Evolutionary conservation across 2,113 vertebrate species (phyloP), one percentile per base, ranked within the genome.

Genomic region (Semnornis frantzii): DNA sequence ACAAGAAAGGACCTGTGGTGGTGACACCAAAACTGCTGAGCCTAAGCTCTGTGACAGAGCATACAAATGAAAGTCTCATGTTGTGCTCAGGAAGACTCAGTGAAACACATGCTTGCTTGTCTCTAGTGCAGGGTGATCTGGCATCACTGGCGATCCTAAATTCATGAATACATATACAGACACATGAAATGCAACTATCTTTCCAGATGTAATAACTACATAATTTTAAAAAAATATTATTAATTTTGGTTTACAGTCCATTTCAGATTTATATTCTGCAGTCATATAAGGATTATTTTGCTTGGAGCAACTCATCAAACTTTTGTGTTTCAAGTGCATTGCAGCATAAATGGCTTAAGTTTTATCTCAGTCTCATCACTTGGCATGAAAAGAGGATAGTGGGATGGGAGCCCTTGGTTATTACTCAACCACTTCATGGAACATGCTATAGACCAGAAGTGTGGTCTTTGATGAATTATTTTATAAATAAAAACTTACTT

Each of bases 401-500:
- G 1, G 30, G 69, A 85, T 19, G 23, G 33, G 25, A 86, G 24
- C 31, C 25, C 44, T 74, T 6, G 16, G 31, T 59, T 65, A 20
- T 68, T 81, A 70, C 60, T 89, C 62, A 92, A 30, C 14, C 48
- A 42, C 15, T 90, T 64, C 21, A 82, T 8, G 33, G 44, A 82
- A 71, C 23, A 73, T 6, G 31, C 58, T 75, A 44, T 64, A 88
- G 50, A 80, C 4, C n/a, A 85, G 34, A 82, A 90, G 11, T 0
- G 4, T 24, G 31, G 57, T 46, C 46, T 89, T 76, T 70, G 55
- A 75, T 50, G 39, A 59, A 72, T 23, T 85, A 73, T 8, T 83
- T 70, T 76, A 69, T 74, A 82, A 94, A 52, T 42, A 71, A n/a
- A n/a, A n/a, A n/a, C 44, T 68, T 31, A 66, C 60, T 88, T 88